Evolutionary conservation across 2,797 vertebrate genomes (phyloP).

Genomic region (Notoglanidium macrostoma): DNA sequence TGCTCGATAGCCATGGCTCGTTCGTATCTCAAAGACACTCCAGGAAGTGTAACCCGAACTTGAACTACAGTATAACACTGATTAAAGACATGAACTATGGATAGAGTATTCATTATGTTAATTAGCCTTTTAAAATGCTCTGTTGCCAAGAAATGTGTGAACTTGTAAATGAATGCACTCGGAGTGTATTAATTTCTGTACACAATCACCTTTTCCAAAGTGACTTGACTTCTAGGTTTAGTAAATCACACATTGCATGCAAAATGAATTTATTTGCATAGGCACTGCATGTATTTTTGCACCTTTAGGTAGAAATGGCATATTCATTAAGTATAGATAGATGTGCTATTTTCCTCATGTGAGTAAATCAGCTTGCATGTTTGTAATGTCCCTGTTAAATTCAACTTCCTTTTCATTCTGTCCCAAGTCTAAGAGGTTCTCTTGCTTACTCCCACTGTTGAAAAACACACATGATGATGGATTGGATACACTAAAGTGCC

Average conservation of each 20-base stretch:
- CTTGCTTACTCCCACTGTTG: not conserved
- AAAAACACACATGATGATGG: not conserved
- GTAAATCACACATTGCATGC: not conserved
- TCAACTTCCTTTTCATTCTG: not conserved
- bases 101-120: not conserved
- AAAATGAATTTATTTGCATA: not conserved
- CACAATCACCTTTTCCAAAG: not conserved
- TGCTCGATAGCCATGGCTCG: not conserved
- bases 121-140: not conserved
- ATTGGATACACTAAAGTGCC: not conserved
- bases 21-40: not conserved
- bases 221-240: not conserved
- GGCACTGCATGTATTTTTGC: not conserved
- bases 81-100: not conserved
- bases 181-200: not conserved
- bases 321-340: too few relatives aligned
- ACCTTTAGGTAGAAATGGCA: not conserved
- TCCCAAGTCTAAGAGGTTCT: not conserved
- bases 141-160: not conserved
- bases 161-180: too few relatives aligned
- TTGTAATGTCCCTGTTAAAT: not conserved
- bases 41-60: not conserved
- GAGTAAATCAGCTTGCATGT: not conserved
- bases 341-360: not conserved
- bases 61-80: not conserved